Percentiles rank a stretch among this genome's conserved stretches.
Evolutionary conservation across 2,888 invertebrate species (phyloP).

Genomic region (Ochropleura leucogaster): DNA sequence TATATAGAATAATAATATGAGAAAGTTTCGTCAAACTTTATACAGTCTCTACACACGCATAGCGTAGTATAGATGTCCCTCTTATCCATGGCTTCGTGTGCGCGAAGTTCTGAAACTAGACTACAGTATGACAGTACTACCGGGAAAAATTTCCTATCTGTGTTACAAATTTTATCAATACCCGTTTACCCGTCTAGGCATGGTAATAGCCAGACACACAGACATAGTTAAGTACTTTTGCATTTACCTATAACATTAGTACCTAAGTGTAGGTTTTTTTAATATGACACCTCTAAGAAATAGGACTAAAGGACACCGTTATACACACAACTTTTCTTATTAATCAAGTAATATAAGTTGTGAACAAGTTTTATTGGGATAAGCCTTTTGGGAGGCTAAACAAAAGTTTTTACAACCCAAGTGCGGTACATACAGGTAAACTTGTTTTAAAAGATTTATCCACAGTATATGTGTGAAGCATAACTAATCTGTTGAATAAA

Average conservation of each 20-base stretch:
- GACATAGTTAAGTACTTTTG: not conserved
- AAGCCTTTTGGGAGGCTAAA: constrained; percentile 69
- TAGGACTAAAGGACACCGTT: constrained; percentile 12
- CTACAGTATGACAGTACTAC: not conserved
- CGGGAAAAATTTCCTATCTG: not conserved
- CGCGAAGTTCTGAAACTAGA: not conserved
- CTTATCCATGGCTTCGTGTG: not conserved
- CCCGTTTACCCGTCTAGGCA: not conserved
- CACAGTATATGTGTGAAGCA: constrained; percentile 30
- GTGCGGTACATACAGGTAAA: constrained; percentile 56
- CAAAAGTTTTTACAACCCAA: constrained; percentile 68
- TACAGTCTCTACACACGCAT: not conserved
- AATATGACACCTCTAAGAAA: not conserved
- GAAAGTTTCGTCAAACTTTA: not conserved
- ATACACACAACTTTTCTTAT: constrained; percentile 68
- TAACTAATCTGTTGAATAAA: constrained; percentile 36
- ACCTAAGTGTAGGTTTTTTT: too few species aligned
- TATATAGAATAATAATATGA: not conserved
- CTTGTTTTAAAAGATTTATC: constrained; percentile 58
- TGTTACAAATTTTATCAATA: not conserved
- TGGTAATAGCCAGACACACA: not conserved
- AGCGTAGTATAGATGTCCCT: not conserved
- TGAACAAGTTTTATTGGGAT: constrained; percentile 73
- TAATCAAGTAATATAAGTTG: constrained; percentile 72
- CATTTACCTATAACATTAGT: not conserved